Conservation (phyloP, 1,140 invertebrate species). For the Melitaea cinxia region DNA sequence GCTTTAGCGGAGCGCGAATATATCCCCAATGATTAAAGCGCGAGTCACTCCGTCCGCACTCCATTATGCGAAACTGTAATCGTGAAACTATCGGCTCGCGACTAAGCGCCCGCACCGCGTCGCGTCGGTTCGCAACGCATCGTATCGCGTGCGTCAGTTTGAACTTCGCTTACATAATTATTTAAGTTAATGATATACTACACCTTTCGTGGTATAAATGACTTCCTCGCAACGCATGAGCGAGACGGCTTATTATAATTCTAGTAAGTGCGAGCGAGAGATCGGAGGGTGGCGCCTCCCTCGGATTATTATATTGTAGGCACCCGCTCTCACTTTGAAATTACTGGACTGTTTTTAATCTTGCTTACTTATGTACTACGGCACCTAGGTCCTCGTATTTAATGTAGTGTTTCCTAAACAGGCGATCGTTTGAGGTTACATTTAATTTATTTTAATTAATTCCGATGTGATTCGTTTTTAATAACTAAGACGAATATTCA, state of each 20-base stretch:
- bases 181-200: constrained; percentile 79
- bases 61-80: constrained; percentile 76
- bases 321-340: constrained; percentile 50
- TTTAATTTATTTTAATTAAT: constrained; percentile 8
- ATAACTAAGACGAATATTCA: not conserved
- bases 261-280: constrained; percentile 40
- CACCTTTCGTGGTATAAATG: constrained; percentile 67
- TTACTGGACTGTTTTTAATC: constrained; percentile 62
- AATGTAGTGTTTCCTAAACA: constrained; percentile 13
- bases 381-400: constrained; percentile 30
- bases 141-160: too few relatives aligned
- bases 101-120: not conserved
- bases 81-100: constrained; percentile 60
- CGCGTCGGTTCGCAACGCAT: constrained; percentile 31
- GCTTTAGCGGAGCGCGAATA: constrained; percentile 53
- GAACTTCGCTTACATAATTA: constrained; percentile 68
- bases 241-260: constrained; percentile 22
- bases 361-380: constrained; percentile 58
- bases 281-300: constrained; percentile 55
- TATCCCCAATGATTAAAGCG: constrained; percentile 78
- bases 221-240: constrained; percentile 60
- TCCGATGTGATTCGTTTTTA: not conserved
- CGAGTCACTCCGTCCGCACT: constrained; percentile 56
- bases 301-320: constrained; percentile 61
- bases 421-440: not conserved